Percentiles rank a stretch among this genome's conserved stretches.
Evolutionary conservation across 1,140 invertebrate species (phyloP).

Genomic region (Drosophila willistoni): DNA sequence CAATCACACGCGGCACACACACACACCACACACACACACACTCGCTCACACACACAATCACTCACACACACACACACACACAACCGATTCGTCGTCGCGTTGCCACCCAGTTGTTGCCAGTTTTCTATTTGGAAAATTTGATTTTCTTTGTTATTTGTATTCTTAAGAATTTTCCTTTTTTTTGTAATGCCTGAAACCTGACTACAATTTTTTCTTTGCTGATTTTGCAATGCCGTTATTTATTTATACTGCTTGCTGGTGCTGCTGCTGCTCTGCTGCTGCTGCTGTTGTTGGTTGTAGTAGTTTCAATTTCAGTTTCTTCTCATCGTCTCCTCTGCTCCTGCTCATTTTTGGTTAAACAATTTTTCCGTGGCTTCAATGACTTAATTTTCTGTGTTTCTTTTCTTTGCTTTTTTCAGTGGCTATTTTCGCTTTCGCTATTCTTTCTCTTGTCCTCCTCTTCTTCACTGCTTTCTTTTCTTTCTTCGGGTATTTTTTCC

Average conservation of each 20-base stretch:
- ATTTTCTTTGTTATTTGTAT: constrained; percentile 70
- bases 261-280: constrained; percentile 30
- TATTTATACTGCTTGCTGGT: constrained; percentile 64
- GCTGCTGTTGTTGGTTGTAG: constrained; percentile 39
- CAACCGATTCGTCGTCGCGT: constrained; percentile 38
- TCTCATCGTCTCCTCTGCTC: constrained; percentile 68
- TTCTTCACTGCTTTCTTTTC: constrained; percentile 34
- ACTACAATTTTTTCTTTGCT: constrained; percentile 43
- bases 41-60: constrained; percentile 24
- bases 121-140: constrained; percentile 79
- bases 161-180: constrained; percentile 46
- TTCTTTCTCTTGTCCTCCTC: constrained; percentile 12
- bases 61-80: constrained; percentile 43
- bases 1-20: constrained; percentile 51
- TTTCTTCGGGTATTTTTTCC: constrained; percentile 41
- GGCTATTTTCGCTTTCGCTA: constrained; percentile 59
- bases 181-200: constrained; percentile 43
- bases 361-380: constrained; percentile 64
- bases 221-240: constrained; percentile 52
- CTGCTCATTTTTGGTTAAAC: constrained; percentile 70
- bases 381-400: constrained; percentile 70
- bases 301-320: constrained; percentile 39
- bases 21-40: constrained; percentile 33
- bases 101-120: constrained; percentile 44
- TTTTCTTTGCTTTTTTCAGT: constrained; percentile 59